These are phyloP conservation scores for Chymomyza caudatula DNA, from an alignment of 2,888 invertebrate genomes.

Conservation along the genomic window DNA sequence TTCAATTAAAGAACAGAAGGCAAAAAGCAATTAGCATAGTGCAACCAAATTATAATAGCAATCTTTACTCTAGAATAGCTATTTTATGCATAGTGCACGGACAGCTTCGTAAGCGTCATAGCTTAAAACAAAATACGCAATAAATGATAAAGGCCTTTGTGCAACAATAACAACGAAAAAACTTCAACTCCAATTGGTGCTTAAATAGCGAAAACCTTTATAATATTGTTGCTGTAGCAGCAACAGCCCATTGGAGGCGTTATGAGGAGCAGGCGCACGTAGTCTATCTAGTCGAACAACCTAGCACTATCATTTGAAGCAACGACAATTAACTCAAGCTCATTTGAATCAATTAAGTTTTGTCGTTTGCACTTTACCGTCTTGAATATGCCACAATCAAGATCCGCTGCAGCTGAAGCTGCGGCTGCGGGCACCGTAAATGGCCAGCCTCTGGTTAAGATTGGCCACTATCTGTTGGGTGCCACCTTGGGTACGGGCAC, in stretches of 20 bases:
- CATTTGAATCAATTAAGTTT: background rate
- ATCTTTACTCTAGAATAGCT: background rate
- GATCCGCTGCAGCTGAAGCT: slow-evolving; percentile 66
- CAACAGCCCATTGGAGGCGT: background rate
- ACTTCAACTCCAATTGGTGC: background rate
- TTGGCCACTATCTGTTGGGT: slow-evolving; percentile 96
- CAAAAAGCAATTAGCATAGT: background rate
- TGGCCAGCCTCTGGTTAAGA: slow-evolving; percentile 91
- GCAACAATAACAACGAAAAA: background rate
- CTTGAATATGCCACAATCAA: slow-evolving; percentile 69
- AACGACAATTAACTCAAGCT: background rate
- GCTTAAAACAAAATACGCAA: slow-evolving; percentile 52
- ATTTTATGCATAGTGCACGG: background rate
- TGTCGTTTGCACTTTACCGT: background rate
- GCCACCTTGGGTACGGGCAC: slow-evolving; percentile 94
- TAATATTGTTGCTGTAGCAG: background rate
- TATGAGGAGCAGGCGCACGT: background rate
- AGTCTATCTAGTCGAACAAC: background rate
- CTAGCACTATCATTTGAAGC: too few relatives aligned
- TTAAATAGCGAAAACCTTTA: background rate
- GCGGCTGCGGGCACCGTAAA: slow-evolving; percentile 54
- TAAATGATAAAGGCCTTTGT: slow-evolving; percentile 25
- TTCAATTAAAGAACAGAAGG: background rate
- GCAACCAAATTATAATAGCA: too few relatives aligned
- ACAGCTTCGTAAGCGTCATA: background rate